Evolutionary conservation across 2,797 vertebrate genomes (phyloP).

Genomic region (Pelochelys cantorii): DNA sequence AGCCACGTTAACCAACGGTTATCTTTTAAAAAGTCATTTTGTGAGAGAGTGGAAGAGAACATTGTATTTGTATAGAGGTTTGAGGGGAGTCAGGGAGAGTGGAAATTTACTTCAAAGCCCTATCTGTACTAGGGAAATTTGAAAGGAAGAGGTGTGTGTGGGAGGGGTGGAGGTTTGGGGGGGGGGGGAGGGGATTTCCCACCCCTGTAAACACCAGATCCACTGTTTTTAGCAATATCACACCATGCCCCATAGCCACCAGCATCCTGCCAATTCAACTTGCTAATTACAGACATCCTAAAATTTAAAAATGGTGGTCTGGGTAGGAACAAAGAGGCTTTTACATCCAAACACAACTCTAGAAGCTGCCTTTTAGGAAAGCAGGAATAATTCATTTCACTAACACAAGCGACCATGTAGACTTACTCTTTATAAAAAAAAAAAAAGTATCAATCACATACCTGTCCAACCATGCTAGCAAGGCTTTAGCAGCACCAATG

Average conservation of each 20-base stretch:
- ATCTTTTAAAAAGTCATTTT: not conserved
- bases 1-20: not conserved
- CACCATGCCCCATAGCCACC: accelerated
- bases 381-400: not conserved
- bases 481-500: constrained; percentile 91
- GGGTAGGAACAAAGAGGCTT: accelerated
- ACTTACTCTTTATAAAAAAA: not conserved
- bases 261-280: not conserved
- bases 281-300: not conserved
- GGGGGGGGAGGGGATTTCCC: not conserved
- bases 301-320: not conserved
- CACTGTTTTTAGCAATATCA: not conserved
- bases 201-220: not conserved
- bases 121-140: not conserved
- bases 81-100: not conserved
- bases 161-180: not conserved
- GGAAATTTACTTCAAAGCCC: not conserved
- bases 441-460: constrained; percentile 57
- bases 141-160: not conserved
- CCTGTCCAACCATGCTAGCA: constrained; percentile 95
- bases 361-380: not conserved
- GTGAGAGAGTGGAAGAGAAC: not conserved
- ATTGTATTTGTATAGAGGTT: accelerated
- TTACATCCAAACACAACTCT: not conserved
- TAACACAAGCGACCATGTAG: not conserved